Percentiles rank a stretch among this genome's conserved stretches.
phyloP scores from a whole-genome alignment of 2,113 vertebrate species.

The Willisornis vidua region DNA sequence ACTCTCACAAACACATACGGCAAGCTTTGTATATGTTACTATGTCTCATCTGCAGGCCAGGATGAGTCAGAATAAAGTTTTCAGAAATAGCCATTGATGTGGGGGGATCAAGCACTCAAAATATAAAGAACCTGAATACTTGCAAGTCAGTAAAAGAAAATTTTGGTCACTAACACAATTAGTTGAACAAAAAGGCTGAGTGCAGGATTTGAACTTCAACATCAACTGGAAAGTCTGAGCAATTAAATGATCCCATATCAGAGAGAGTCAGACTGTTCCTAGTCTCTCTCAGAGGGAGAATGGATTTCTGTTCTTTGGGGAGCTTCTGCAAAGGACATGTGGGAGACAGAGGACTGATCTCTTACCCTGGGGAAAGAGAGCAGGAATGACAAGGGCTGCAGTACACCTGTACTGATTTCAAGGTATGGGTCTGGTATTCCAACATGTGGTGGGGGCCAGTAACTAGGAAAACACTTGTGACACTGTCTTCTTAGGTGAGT shows the following conservation, averaged over 20 bases:
- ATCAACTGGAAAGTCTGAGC: not conserved
- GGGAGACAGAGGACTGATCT: not conserved
- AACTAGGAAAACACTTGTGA: not conserved
- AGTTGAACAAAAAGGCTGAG: not conserved
- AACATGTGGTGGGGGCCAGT: not conserved
- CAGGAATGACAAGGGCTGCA: not conserved
- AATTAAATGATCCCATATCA: not conserved
- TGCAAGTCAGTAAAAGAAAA: not conserved
- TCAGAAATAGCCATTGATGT: not conserved
- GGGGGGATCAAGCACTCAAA: not conserved
- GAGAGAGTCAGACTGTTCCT: not conserved
- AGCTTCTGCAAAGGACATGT: not conserved
- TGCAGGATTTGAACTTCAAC: not conserved
- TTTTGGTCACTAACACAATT: not conserved
- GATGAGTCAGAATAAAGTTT: not conserved
- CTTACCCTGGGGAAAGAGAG: not conserved
- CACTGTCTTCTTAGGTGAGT: not conserved
- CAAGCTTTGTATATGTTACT: not conserved
- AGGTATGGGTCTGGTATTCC: not conserved
- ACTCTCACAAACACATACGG: not conserved
- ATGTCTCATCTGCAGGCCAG: not conserved
- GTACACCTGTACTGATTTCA: not conserved
- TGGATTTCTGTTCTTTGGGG: not conserved
- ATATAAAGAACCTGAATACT: not conserved
- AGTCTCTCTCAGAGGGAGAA: not conserved